phyloP scores from a whole-genome alignment of 2,113 vertebrate genomes.

The Polyodon spathula region DNA sequence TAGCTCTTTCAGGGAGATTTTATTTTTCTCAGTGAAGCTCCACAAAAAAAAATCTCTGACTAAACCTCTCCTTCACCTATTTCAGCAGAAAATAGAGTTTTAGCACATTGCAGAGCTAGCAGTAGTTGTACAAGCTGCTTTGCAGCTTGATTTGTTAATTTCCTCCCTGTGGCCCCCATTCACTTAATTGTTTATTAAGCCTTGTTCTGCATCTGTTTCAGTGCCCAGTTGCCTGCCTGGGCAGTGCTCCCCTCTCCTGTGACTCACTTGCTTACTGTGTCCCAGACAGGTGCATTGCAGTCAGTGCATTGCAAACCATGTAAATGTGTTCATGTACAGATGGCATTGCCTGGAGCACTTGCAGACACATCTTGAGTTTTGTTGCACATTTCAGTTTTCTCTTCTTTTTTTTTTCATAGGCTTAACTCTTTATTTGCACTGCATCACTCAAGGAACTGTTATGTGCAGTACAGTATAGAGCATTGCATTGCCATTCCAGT shows the following conservation, averaged over 20 bases:
- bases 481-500: too few species aligned
- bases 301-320: too few species aligned
- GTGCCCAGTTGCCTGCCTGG: constrained; percentile 54
- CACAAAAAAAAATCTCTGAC: too few species aligned
- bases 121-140: constrained; percentile 15
- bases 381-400: constrained; percentile 22
- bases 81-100: constrained; percentile 9
- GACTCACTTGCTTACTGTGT: too few species aligned
- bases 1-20: too few species aligned
- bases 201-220: constrained; percentile 52
- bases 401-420: constrained; percentile 2
- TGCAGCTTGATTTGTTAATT: constrained; percentile 44
- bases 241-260: too few species aligned
- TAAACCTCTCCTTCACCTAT: too few species aligned
- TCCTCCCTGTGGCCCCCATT: constrained; percentile 54
- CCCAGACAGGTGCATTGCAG: constrained; percentile 58
- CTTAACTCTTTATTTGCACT: too few species aligned
- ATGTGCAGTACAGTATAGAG: too few species aligned
- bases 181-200: constrained; percentile 62
- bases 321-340: constrained; percentile 48
- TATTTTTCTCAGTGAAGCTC: too few species aligned
- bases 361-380: constrained; percentile 28
- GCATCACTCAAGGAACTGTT: too few species aligned
- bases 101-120: neutral
- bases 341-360: constrained; percentile 44